A percentile compares a stretch with the other conserved stretches of the same genome.
Conservation (phyloP, 2,888 invertebrate genomes). For the Uropetala carovei region DNA sequence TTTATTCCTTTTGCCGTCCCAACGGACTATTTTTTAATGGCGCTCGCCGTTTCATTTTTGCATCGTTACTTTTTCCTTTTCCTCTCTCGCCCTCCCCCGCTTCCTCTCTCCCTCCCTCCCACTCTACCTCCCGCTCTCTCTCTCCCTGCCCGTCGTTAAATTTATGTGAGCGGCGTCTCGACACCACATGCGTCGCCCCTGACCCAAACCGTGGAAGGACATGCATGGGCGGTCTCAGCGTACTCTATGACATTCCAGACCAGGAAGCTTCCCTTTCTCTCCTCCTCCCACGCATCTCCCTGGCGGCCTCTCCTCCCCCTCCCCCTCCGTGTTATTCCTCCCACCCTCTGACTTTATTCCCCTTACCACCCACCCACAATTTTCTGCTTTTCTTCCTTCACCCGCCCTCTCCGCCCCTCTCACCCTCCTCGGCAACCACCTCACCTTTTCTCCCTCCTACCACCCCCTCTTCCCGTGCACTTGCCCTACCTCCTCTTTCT, state of each 20-base stretch:
- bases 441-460: not conserved
- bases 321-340: not conserved
- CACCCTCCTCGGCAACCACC: not conserved
- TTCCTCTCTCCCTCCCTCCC: not conserved
- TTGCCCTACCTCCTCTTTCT: not conserved
- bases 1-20: not conserved
- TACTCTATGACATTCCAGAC: not conserved
- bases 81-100: not conserved
- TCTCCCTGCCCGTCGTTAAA: conserved; percentile 38
- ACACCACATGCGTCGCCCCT: conserved; percentile 44
- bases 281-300: not conserved
- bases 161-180: conserved; percentile 41
- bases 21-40: not conserved
- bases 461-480: not conserved
- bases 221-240: not conserved
- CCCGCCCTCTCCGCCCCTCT: not conserved
- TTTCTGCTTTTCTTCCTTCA: not conserved
- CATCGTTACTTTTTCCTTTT: not conserved
- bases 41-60: not conserved
- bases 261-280: not conserved
- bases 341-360: not conserved
- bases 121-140: not conserved
- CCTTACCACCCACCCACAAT: not conserved
- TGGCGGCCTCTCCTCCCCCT: not conserved
- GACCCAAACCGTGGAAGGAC: not conserved